phyloP scores from a whole-genome alignment of 2,888 invertebrate species.

The Junonia oenone region DNA sequence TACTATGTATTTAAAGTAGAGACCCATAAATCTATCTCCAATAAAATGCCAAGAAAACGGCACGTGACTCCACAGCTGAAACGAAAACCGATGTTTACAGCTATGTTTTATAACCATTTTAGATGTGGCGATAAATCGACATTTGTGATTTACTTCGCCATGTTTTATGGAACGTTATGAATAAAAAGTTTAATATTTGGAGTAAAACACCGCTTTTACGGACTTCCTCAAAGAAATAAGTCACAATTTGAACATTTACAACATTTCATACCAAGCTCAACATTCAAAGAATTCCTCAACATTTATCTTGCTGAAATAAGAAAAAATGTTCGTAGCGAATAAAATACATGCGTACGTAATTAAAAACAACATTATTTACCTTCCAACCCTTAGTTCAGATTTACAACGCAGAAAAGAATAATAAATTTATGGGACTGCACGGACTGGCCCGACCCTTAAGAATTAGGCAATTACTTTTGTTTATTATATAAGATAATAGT shows the following conservation, averaged over 20 bases:
- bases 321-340: slow-evolving; percentile 3
- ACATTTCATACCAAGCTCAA: background rate
- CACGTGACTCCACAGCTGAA: slow-evolving; percentile 52
- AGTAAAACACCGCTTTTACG: background rate
- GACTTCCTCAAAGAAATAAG: background rate
- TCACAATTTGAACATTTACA: background rate
- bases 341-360: slow-evolving; percentile 34
- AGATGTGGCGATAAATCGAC: slow-evolving; percentile 37
- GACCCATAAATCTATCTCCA: slow-evolving; percentile 56
- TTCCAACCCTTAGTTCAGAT: slow-evolving; percentile 38
- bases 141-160: slow-evolving; percentile 36
- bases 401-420: slow-evolving; percentile 42
- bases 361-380: slow-evolving; percentile 46
- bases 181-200: slow-evolving; percentile 1
- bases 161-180: slow-evolving; percentile 17
- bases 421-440: slow-evolving; percentile 60
- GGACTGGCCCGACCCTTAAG: slow-evolving; percentile 49
- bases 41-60: slow-evolving; percentile 54
- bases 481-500: slow-evolving; percentile 55
- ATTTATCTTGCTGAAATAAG: slow-evolving; percentile 16
- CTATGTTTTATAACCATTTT: slow-evolving; percentile 49
- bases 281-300: background rate
- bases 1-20: slow-evolving; percentile 49
- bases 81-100: slow-evolving; percentile 50
- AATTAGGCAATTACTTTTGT: slow-evolving; percentile 69